Conservation (phyloP, 2,113 vertebrate genomes). For the Galemys pyrenaicus region DNA sequence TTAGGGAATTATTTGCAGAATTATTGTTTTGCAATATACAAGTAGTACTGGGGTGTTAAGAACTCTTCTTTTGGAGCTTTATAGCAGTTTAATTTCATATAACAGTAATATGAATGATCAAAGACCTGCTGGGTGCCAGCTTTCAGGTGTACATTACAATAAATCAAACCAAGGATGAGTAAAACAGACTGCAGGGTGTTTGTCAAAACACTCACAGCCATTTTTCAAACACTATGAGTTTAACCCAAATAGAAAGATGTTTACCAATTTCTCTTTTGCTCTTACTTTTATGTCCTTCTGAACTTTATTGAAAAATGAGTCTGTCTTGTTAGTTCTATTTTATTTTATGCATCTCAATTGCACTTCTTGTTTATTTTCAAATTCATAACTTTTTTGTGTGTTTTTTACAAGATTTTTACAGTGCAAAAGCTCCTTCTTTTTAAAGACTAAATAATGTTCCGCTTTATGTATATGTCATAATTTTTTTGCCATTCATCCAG, state of each 20-base stretch:
- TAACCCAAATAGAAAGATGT: background rate
- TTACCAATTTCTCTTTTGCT: background rate
- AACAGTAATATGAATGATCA: background rate
- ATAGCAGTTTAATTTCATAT: background rate
- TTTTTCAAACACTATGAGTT: background rate
- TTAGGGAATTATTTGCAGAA: conserved; percentile 53
- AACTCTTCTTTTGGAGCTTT: background rate
- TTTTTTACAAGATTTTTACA: background rate
- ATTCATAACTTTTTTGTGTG: background rate
- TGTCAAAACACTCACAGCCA: background rate
- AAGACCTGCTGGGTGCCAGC: background rate
- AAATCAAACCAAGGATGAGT: background rate
- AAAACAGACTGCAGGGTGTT: background rate
- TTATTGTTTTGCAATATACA: conserved; percentile 62
- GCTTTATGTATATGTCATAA: background rate
- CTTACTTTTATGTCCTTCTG: background rate
- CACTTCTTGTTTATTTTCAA: background rate
- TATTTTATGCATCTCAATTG: background rate
- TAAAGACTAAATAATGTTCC: background rate
- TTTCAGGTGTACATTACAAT: background rate
- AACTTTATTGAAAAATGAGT: background rate
- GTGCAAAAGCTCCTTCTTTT: background rate
- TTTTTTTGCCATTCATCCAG: background rate
- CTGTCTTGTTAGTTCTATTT: background rate
- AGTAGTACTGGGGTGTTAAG: conserved; percentile 17